Conservation (phyloP, 1,140 invertebrate genomes). For the Pseudomyrmex cubaensis region DNA sequence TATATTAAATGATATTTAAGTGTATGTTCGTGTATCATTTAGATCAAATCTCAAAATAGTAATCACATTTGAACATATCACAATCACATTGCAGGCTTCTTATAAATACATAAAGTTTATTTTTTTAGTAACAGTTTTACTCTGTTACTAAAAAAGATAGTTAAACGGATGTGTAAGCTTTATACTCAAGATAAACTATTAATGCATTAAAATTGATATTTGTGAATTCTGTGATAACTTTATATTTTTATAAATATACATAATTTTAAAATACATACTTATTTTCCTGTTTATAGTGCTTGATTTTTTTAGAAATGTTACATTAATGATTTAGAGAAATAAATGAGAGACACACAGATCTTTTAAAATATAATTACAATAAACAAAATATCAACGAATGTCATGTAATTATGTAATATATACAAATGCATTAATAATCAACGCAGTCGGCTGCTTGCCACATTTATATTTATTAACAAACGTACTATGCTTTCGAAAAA, state of each 20-base stretch:
- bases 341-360: background rate
- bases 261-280: constrained; percentile 35
- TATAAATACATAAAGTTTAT: background rate
- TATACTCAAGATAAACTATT: constrained; percentile 16
- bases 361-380: constrained; percentile 37
- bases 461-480: constrained; percentile 29
- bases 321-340: constrained; percentile 21
- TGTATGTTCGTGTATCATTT: constrained; percentile 25
- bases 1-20: constrained; percentile 35
- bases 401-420: background rate
- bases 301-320: constrained; percentile 14
- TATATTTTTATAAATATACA: constrained; percentile 57
- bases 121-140: background rate
- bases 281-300: background rate
- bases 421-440: constrained; percentile 47
- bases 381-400: constrained; percentile 16
- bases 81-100: constrained; percentile 24
- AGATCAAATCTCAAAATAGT: constrained; percentile 22
- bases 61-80: constrained; percentile 51
- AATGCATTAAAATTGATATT: constrained; percentile 41
- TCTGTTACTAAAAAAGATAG: background rate
- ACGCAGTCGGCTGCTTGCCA: constrained; percentile 26
- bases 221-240: constrained; percentile 54
- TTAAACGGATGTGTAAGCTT: constrained; percentile 18
- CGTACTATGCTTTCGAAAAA: constrained; percentile 33